Percentiles rank a stretch among this genome's conserved stretches.
These are phyloP conservation scores for Psilanteris sp. DNA, from an alignment of 1,140 invertebrate species.

Conservation along the genomic window DNA sequence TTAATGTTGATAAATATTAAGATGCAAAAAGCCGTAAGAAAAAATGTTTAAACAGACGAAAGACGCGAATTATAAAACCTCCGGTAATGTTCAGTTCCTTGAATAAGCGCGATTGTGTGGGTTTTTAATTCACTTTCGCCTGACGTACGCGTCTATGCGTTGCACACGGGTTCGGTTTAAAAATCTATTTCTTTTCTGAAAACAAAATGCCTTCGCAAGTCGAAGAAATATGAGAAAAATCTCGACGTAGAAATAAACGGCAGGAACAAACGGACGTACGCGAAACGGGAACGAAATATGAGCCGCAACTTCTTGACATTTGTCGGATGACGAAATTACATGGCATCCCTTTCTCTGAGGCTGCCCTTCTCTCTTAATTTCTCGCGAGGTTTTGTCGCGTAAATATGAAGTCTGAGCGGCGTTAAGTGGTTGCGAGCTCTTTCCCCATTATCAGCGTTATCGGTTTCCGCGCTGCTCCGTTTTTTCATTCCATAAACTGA, in stretches of 20 bases:
- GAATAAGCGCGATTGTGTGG: no score
- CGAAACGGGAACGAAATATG: slow-evolving; percentile 50
- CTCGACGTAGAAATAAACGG: neutral
- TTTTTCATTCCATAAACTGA: slow-evolving; percentile 45
- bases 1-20: no score
- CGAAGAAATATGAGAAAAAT: no score
- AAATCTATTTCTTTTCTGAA: no score
- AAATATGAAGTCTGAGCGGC: slow-evolving; percentile 24
- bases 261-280: slow-evolving; percentile 33
- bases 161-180: no score
- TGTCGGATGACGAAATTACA: slow-evolving; percentile 45
- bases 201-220: neutral
- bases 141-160: no score
- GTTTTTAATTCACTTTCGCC: no score
- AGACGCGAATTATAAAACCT: no score
- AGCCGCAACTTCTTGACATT: slow-evolving; percentile 55
- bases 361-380: slow-evolving; percentile 32
- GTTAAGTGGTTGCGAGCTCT: slow-evolving; percentile 38
- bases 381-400: slow-evolving; percentile 34
- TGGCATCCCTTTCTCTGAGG: slow-evolving; percentile 27
- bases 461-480: slow-evolving; percentile 21
- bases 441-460: slow-evolving; percentile 59
- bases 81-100: no score
- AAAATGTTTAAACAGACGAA: no score
- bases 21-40: no score